Base-by-base conservation (phyloP, 2,797 vertebrate genomes). In the Hydrocynus forskahlii region DNA sequence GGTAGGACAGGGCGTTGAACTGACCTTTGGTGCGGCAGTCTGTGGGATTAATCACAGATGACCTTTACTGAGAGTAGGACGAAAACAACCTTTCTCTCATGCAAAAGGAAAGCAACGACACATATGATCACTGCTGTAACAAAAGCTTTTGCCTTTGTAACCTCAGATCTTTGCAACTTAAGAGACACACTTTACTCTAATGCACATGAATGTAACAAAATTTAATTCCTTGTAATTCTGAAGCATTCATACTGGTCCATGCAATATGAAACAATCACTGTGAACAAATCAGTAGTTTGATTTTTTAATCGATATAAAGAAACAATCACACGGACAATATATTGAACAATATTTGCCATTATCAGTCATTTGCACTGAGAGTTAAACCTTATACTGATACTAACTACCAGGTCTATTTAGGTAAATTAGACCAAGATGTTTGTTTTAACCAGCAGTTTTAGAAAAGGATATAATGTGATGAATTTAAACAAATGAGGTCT, bases 21-120 rank as follows among this genome's bases (percentile, higher is more conserved):
- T 99, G 98, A 25, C 97, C 98, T 89, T 98, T 95, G 68, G 97
- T 97, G 88, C 97, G 95, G 88, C 98, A 99, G 89, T 99, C 98
- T 99, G 91, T 63, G 54, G 57, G 66, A 9, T 63, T 63, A 74
- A 72, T 48, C 35, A 81, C 48, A 84, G 78, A 52, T 82, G 69
- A 62, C 62, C 38, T 75, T 70, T 38, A 75, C 70, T 60, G 78
- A 87, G 12, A 73, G 14, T 50, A 19, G 35, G 25, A 25, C n/a
- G n/a, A 63, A 29, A 59, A 67, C 50, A 73, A 76, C n/a, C 6
- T 2, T 83, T 23, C 63, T 68, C 21, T 50, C 7, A 21, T 35
- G 45, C 16, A 77, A 19, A 2, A 50, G 16, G 8, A 19, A 19
- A 12, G 67, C 40, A 79, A 25, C 17, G 54, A 52, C 1, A 59